Base-by-base conservation (phyloP, 2,888 invertebrate genomes). In the Tipula unca region DNA sequence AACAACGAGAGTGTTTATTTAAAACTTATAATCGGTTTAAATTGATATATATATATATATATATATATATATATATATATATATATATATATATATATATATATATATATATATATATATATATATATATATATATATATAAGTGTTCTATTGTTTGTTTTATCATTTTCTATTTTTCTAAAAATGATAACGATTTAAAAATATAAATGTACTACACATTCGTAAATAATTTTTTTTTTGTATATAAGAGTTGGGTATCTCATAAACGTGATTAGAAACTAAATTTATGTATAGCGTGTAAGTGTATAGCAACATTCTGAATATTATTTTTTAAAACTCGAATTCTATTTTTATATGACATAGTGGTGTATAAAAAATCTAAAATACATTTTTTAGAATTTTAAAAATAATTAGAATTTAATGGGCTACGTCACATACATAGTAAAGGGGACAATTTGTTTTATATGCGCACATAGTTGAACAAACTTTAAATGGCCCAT, bases 401-500 rank as follows among this genome's bases (percentile, higher is more conserved):
- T 42, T 14, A 42, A 14, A 42, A 14, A 42, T 42, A 36, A 10
- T 42, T 42, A 14, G 42, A 42, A 42, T 42, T 13, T 6, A 2
- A 32, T 6, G 5, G 32, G 32, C 6, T 4, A 32, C 3, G 32
- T 32, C 32, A 32, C 32, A 32, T 6, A 6, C 32, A 32, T n/a
- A n/a, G n/a, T n/a, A n/a, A n/a, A n/a, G n/a, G n/a, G n/a, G 1
- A 32, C 32, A 32, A 32, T 32, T 1, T 6, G 1, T 6, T 32
- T 3, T 5, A 32, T 32, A 32, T n/a, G n/a, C n/a, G n/a, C n/a
- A n/a, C n/a, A n/a, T n/a, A n/a, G n/a, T 32, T 32, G 32, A 1
- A 32, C 6, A 1, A 32, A 6, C 5, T 6, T 32, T 32, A 8
- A 39, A 2, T 86, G 90, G 90, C 90, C 90, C 90, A 90, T 90